A percentile compares a stretch with the other conserved stretches of the same genome.
Evolutionary conservation across 2,113 vertebrate species (phyloP).

Genomic region (Halichoerus grypus): DNA sequence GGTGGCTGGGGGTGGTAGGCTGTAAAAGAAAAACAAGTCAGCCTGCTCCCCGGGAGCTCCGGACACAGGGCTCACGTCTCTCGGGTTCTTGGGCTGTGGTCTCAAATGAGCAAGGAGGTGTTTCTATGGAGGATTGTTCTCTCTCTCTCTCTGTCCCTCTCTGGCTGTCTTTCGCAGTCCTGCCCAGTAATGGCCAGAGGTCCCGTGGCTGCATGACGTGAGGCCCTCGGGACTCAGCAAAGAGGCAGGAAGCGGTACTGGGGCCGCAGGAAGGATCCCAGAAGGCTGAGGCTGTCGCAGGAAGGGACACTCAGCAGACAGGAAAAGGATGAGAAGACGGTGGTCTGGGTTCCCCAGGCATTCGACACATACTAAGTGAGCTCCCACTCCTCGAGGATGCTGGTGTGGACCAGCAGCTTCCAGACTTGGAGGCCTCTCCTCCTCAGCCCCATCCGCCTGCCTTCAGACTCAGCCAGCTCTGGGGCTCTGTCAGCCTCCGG

Average conservation of each 20-base stretch:
- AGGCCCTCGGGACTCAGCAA: not conserved
- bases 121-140: not conserved
- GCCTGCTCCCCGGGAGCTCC: not conserved
- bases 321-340: not conserved
- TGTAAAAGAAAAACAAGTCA: conserved; percentile 43
- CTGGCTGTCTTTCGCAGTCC: not conserved
- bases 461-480: not conserved
- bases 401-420: fast-evolving
- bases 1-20: not conserved
- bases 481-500: too few species aligned
- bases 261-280: not conserved
- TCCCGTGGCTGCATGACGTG: too few species aligned
- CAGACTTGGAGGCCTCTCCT: not conserved
- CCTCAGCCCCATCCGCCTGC: fast-evolving
- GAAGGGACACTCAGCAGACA: not conserved
- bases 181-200: not conserved
- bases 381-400: not conserved
- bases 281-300: not conserved
- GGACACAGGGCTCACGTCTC: not conserved
- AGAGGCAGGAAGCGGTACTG: not conserved
- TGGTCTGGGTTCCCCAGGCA: not conserved
- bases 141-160: not conserved
- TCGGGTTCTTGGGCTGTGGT: not conserved
- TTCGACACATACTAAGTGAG: fast-evolving
- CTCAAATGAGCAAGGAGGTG: not conserved